Base-by-base conservation (phyloP, 2,888 invertebrate genomes). In the Nomada hirtipes region DNA sequence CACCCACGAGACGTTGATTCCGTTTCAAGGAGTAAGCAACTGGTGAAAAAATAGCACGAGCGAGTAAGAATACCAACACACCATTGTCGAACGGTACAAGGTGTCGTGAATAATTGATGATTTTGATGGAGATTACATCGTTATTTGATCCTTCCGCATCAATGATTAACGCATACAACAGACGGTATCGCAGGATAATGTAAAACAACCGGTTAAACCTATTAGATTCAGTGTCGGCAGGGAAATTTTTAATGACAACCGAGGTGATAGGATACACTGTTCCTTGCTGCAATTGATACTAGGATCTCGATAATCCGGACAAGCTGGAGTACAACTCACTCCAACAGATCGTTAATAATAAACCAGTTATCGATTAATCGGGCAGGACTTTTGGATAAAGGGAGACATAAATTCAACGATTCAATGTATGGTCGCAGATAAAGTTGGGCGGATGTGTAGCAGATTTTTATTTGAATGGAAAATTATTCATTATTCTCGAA, bases 101-200 rank as follows among this genome's bases (percentile, higher is more conserved):
- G 78, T 76, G 84, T 87, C 61, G 47, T 80, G 83, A 86, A 89
- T 89, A 89, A 86, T 86, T 86, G 83, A 89, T 84, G 59, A 53
- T 42, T 36, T 69, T 52, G 36, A 11, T 23, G n/a, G 52, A 59
- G 61, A 47, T 18, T 79, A 59, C 29, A 67, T 55, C 60, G 52
- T 55, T 72, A 47, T 26, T 55, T 42, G 59, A 60, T 74, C 74
- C 78, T 86, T 83, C 60, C 71, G 64, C 68, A 55, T 80, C 61
- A 60, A 74, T 57, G 47, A 76, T 63, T 60, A 63, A 74, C 23
- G n/a, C 2, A 20, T n/a, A 10, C 44, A 26, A 36, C 36, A 60
- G 13, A 65, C 44, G 64, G 60, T 52, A 23, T 57, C 15, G 23
- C 9, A 29, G 53, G 60, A 20, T 42, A 23, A 76, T 64, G 71